Evolutionary conservation across 1,140 invertebrate genomes (phyloP), one percentile per base, ranked within the genome.

Genomic region (Atta cephalotes): DNA sequence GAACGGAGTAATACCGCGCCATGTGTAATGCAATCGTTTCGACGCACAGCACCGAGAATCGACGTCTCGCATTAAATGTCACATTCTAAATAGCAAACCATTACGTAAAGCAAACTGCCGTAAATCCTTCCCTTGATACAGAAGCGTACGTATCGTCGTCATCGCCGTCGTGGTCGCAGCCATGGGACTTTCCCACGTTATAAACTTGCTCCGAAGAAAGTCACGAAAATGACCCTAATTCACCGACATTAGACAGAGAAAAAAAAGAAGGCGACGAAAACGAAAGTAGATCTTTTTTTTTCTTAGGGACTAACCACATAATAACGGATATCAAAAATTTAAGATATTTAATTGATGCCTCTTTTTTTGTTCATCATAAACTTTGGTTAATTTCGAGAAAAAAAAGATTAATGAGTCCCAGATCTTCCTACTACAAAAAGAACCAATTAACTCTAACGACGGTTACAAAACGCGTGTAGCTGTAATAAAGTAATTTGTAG

Each of bases 141-240:
- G 65, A 62, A 70, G 49, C 35, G 39, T 25, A 51, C 80, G 65
- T 35, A 12, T 82, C 35, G 35, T 81, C 77, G 45, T 81, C 77
- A n/a, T 51, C 21, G 63, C n/a, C n/a, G 63, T 14, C 39, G 49
- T 16, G 39, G 53, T 16, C 16, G 76, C 39, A 79, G 31, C 21
- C 28, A 79, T 39, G 62, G 5, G 66, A 82, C 78, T 87, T 87
- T 87, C 86, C 72, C 81, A 87, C 72, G 86, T 87, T 87, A 35
- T 7, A 6, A 6, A 14, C 65, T 87, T 14, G 66, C 14, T 31
- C 72, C 72, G 74, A 87, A 87, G 58, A 63, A 72, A 87, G 70
- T 68, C 80, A 85, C 66, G 31, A 87, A 84, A 87, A 87, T 78
- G 39, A 74, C 82, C 18, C 45, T 85, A 77, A 76, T 86, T 35